Evolutionary conservation across 2,888 invertebrate genomes (phyloP).

Genomic region (Parascotia fuliginaria): DNA sequence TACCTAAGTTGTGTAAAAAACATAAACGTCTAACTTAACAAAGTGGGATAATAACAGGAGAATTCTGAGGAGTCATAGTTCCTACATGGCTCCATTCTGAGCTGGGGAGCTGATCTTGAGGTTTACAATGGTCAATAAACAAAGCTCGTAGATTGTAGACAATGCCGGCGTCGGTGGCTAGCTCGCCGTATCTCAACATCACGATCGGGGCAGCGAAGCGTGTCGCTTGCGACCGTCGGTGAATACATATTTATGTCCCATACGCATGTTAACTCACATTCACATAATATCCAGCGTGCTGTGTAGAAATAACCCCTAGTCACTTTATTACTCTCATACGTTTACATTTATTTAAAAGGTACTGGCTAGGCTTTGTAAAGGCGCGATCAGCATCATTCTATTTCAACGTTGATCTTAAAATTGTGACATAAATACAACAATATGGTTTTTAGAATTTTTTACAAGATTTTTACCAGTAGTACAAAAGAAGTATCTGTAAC

Average conservation of each 20-base stretch:
- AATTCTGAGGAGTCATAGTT: constrained; percentile 50
- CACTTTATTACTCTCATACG: constrained; percentile 15
- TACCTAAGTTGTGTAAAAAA: too few species aligned
- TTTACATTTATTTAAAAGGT: constrained; percentile 6
- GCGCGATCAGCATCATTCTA: not conserved
- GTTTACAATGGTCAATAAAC: constrained; percentile 80
- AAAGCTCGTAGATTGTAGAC: constrained; percentile 73
- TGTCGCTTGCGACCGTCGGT: constrained; percentile 75
- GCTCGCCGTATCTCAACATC: constrained; percentile 70
- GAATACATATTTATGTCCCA: constrained; percentile 73
- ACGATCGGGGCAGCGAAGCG: constrained; percentile 68
- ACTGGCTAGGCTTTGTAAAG: not conserved
- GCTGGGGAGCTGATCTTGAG: constrained; percentile 66
- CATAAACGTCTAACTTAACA: constrained; percentile 3
- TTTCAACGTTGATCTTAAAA: not conserved
- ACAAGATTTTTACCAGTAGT: too few species aligned
- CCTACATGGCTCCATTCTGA: constrained; percentile 70
- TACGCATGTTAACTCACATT: constrained; percentile 59
- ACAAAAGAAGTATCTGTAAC: too few species aligned
- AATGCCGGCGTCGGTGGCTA: constrained; percentile 68
- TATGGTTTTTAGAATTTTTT: too few species aligned
- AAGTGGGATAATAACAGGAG: constrained; percentile 16
- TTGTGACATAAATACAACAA: too few species aligned
- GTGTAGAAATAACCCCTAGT: constrained; percentile 23
- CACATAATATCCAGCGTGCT: constrained; percentile 31